Conservation (phyloP, 2,113 vertebrate species). For the Gyps fulvus region DNA sequence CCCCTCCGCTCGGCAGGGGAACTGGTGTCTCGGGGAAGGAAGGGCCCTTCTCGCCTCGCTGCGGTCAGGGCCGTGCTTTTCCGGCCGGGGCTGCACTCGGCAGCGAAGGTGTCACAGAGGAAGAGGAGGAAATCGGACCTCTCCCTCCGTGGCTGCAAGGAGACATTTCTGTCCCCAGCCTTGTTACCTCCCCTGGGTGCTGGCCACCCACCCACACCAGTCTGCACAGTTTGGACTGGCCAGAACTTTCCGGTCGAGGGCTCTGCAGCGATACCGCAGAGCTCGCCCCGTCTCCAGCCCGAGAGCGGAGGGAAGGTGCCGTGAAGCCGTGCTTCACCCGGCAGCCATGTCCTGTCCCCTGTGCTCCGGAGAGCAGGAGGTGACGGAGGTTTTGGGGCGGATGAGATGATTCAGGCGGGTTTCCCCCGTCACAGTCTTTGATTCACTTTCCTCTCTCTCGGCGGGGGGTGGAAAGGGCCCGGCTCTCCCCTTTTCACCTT, state of each 20-base stretch:
- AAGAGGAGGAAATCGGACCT: not conserved
- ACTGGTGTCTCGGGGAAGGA: not conserved
- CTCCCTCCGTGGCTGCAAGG: not conserved
- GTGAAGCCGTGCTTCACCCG: rapidly evolving
- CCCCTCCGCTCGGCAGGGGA: rapidly evolving
- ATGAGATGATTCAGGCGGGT: not conserved
- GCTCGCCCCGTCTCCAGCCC: not conserved
- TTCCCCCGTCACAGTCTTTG: rapidly evolving
- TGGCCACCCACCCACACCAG: not conserved
- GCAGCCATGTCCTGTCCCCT: not conserved
- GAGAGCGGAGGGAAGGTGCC: not conserved
- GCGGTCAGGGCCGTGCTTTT: not conserved
- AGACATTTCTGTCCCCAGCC: not conserved
- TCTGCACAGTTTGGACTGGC: not conserved
- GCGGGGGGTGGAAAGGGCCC: not conserved
- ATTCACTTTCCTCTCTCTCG: not conserved
- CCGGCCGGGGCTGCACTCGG: not conserved
- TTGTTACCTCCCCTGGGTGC: not conserved
- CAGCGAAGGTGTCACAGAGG: not conserved
- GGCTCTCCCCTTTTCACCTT: not conserved
- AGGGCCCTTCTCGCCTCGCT: not conserved
- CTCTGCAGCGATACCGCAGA: not conserved
- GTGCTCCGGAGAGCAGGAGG: not conserved
- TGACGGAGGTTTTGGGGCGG: not conserved
- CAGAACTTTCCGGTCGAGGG: not conserved